Conservation (phyloP, 2,888 invertebrate genomes). For the Elaeidobius kamerunicus region DNA sequence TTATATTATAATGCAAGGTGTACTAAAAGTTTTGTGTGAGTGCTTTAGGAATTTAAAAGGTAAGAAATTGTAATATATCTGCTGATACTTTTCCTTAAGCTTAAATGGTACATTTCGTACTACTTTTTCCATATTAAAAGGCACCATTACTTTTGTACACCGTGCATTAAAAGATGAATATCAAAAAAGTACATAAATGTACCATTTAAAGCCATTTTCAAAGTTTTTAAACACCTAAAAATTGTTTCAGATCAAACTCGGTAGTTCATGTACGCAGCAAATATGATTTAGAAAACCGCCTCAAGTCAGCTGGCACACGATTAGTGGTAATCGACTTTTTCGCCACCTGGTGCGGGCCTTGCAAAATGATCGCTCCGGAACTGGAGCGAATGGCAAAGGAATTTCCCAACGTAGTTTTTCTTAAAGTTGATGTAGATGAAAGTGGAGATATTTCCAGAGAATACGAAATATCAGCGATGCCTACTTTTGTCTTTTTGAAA, state of each 20-base stretch:
- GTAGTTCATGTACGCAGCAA: conserved; percentile 40
- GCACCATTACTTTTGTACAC: conserved; percentile 24
- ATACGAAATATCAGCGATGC: conserved; percentile 79
- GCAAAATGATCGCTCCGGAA: conserved; percentile 80
- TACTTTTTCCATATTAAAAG: background rate
- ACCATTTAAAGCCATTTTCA: conserved; percentile 27
- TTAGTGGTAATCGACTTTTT: conserved; percentile 84
- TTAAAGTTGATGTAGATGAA: conserved; percentile 76
- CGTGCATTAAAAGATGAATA: conserved; percentile 4
- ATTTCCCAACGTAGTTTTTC: conserved; percentile 50
- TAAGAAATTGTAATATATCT: background rate
- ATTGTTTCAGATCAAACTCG: conserved; percentile 23
- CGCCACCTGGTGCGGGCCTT: conserved; percentile 89
- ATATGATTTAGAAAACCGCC: conserved; percentile 67
- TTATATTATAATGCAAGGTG: conserved; percentile 26
- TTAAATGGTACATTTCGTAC: conserved; percentile 31
- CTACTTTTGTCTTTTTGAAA: conserved; percentile 83
- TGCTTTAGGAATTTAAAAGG: background rate
- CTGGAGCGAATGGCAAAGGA: conserved; percentile 64
- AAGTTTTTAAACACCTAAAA: background rate
- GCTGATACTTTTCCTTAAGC: conserved; percentile 4
- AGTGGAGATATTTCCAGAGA: conserved; percentile 73
- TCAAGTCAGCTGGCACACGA: conserved; percentile 70
- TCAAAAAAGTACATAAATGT: conserved; percentile 15
- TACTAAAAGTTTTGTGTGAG: conserved; percentile 23